A percentile compares a stretch with the other conserved stretches of the same genome.
phyloP scores from a whole-genome alignment of 2,797 vertebrate genomes.

The Nannoperca australis region DNA sequence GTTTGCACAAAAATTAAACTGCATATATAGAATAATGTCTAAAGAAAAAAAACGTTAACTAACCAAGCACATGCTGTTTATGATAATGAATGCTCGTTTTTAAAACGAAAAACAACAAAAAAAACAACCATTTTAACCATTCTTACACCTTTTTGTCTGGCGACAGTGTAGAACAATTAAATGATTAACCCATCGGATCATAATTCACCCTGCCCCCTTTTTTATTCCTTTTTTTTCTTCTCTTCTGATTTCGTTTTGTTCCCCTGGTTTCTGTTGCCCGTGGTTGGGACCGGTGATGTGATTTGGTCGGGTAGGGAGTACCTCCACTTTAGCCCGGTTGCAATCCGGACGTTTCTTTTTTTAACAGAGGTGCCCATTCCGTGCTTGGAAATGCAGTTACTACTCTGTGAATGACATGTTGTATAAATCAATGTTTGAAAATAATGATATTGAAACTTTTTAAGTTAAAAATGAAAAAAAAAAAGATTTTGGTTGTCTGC shows the following conservation, averaged over 20 bases:
- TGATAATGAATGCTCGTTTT: slow-evolving; percentile 87
- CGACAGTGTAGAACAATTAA: slow-evolving; percentile 85
- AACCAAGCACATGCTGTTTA: slow-evolving; percentile 91
- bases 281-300: slow-evolving; percentile 77
- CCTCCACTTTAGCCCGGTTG: slow-evolving; percentile 78
- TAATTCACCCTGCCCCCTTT: slow-evolving; percentile 64
- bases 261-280: slow-evolving; percentile 74
- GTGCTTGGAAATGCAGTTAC: slow-evolving; percentile 93
- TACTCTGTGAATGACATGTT: slow-evolving; percentile 99
- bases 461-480: slow-evolving; percentile 93
- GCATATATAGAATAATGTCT: slow-evolving; percentile 90
- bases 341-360: slow-evolving; percentile 79
- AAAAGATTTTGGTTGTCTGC: slow-evolving; percentile 93
- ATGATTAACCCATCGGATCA: slow-evolving; percentile 83
- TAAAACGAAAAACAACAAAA: slow-evolving; percentile 80
- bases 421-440: slow-evolving; percentile 99
- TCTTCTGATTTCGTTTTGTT: slow-evolving; percentile 60
- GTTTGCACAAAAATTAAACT: slow-evolving; percentile 90
- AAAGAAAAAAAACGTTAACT: slow-evolving; percentile 85
- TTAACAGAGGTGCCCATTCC: slow-evolving; percentile 86
- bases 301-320: slow-evolving; percentile 73
- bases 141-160: slow-evolving; percentile 81
- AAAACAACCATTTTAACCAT: slow-evolving; percentile 85
- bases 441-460: slow-evolving; percentile 99
- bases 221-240: slow-evolving; percentile 34